These are phyloP conservation scores for Hyla sarda DNA, from an alignment of 2,113 vertebrate species.

Conservation along the genomic window DNA sequence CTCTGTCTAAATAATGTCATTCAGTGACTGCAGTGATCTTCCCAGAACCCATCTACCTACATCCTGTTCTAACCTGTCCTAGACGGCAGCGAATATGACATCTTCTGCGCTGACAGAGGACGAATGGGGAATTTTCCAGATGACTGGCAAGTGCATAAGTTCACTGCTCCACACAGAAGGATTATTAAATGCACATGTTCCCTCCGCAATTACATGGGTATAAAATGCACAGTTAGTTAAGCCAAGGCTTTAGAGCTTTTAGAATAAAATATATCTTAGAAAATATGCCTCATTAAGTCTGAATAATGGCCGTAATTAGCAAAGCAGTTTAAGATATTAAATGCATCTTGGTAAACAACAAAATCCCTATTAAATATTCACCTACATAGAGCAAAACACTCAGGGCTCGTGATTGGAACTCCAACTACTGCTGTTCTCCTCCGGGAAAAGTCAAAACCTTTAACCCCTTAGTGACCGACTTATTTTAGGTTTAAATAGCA, in stretches of 20 bases:
- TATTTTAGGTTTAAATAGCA: no score
- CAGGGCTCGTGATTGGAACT: neutral
- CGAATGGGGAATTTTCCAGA: slow-evolving; percentile 42
- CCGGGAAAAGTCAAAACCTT: no score
- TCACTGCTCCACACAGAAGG: slow-evolving; percentile 8
- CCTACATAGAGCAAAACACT: neutral
- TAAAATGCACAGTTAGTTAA: neutral
- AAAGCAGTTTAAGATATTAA: slow-evolving; percentile 19
- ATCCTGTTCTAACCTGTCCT: neutral
- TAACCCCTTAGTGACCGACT: no score
- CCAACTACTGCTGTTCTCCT: neutral
- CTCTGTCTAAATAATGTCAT: slow-evolving; percentile 16
- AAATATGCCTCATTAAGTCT: slow-evolving; percentile 18
- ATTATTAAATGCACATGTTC: slow-evolving; percentile 8
- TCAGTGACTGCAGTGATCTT: slow-evolving; percentile 9
- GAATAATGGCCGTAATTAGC: slow-evolving; percentile 28
- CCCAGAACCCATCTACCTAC: neutral
- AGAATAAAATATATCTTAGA: neutral
- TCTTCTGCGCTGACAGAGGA: slow-evolving; percentile 1
- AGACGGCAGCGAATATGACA: slow-evolving; percentile 22
- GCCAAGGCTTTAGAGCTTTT: neutral
- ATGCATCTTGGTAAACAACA: slow-evolving; percentile 22
- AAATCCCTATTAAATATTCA: slow-evolving; percentile 32
- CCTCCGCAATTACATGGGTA: slow-evolving; percentile 15
- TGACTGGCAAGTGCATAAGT: slow-evolving; percentile 37